Percentiles rank a stretch among this genome's conserved stretches.
phyloP scores from a whole-genome alignment of 23 tunicate genomes.

The Styela plicata region DNA sequence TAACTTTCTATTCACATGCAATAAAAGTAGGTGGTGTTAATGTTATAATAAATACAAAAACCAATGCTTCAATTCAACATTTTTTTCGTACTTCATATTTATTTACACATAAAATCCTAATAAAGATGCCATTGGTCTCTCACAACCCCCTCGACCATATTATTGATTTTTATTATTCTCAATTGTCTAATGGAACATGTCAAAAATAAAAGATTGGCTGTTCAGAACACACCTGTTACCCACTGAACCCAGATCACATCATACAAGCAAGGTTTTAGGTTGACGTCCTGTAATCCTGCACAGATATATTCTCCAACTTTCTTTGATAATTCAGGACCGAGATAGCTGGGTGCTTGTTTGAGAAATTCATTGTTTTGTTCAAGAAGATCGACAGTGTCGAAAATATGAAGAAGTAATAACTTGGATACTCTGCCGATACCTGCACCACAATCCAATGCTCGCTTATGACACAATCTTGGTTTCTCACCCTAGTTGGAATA shows the following conservation, averaged over 20 bases:
- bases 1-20: no score
- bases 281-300: conserved; percentile 67
- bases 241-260: conserved; percentile 92
- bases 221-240: conserved; percentile 81
- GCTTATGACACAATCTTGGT: not conserved
- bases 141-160: no score
- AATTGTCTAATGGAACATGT: no score
- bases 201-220: no score
- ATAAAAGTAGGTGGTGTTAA: no score
- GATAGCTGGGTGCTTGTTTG: conserved; percentile 51
- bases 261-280: conserved; percentile 33
- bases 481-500: not conserved
- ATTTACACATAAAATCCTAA: no score
- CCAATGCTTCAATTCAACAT: no score
- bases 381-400: conserved; percentile 75
- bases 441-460: conserved; percentile 94
- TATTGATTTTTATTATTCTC: no score
- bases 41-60: no score
- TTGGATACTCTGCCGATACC: conserved; percentile 94
- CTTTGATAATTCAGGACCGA: conserved; percentile 35
- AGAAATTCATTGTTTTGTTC: conserved; percentile 68
- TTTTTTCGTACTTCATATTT: no score
- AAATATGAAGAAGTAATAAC: conserved; percentile 53
- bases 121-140: no score
- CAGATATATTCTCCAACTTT: conserved; percentile 66